Base-by-base conservation (phyloP, 2,113 vertebrate genomes). In the Tupaia chinensis region DNA sequence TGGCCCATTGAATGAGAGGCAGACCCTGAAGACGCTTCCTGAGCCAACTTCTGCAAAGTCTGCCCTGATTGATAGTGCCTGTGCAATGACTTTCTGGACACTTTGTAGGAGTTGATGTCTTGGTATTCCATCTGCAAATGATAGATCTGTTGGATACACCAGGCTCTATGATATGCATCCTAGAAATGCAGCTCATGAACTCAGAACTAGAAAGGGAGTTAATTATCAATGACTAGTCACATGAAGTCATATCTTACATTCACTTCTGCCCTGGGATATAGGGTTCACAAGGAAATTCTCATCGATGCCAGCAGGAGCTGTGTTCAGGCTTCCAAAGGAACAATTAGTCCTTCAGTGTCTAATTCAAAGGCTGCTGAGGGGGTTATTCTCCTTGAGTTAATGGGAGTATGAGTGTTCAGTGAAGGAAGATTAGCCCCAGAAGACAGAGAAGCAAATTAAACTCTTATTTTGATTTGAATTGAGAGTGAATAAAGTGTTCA, bases 401-500 rank as follows among this genome's bases (percentile, higher is more conserved):
- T 91, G 7, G 2, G 70, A 76, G 87, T 95, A 20, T 79, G 96
- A 70, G 97, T 94, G 92, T 82, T 82, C 96, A 95, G 4, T 87
- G 94, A 96, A 97, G 97, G 95, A 60, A 88, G 66, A 90, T 83
- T 69, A 70, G 89, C 70, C 92, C 96, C 96, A 70, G 34, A 91
- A 96, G 92, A 92, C 87, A 81, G 66, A 23, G 23, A 89, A 94
- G 83, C 74, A 65, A 89, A 96, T 96, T 70, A 97, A 97, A 92
- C 56, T 68, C 96, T 97, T 89, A 53, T 86, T 80, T 66, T 65
- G 69, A 96, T 97, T 84, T 92, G 92, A 98, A 97, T 97, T 93
- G 76, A 91, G 96, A 97, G 19, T n/a, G 86, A 89, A 53, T 44
- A 16, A 79, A 34, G 9, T 87, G 68, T 82, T 97, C 96, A 72